These are phyloP conservation scores for Phragmatobia fuliginosa DNA, from an alignment of 2,888 invertebrate species.

Conservation along the genomic window DNA sequence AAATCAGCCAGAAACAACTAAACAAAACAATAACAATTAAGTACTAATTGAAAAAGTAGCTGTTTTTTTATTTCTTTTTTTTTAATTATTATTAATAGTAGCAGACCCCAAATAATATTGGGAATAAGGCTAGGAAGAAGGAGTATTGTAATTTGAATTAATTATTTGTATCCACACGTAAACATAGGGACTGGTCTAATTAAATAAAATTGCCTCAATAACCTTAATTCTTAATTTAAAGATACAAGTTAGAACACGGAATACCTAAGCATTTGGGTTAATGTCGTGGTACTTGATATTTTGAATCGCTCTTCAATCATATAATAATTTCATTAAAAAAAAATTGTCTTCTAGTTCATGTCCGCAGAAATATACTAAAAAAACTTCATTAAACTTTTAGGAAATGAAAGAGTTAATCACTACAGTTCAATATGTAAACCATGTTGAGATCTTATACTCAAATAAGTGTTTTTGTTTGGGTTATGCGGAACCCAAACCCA, in stretches of 20 bases:
- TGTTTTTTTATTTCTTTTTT: too few relatives aligned
- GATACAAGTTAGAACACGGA: neutral
- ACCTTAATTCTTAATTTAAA: neutral
- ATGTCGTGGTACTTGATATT: neutral
- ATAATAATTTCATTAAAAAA: too few relatives aligned
- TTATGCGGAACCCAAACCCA: too few relatives aligned
- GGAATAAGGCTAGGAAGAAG: too few relatives aligned
- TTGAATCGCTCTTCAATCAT: neutral
- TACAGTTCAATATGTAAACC: neutral
- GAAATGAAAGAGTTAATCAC: neutral
- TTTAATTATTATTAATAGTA: too few relatives aligned
- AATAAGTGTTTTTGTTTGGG: too few relatives aligned
- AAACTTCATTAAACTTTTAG: neutral
- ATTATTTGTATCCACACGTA: neutral
- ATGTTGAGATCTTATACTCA: neutral
- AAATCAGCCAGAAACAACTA: too few relatives aligned
- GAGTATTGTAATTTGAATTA: neutral
- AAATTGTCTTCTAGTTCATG: too few relatives aligned
- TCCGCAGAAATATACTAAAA: neutral
- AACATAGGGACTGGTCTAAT: neutral
- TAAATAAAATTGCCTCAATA: neutral
- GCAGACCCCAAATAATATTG: too few relatives aligned
- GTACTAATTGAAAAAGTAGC: too few relatives aligned
- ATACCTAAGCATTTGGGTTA: neutral
- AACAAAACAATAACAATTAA: too few relatives aligned